These are phyloP conservation scores for Ophiothrix spiculata DNA, from an alignment of 35 echinoderm and acorn worm genomes.

Conservation along the genomic window DNA sequence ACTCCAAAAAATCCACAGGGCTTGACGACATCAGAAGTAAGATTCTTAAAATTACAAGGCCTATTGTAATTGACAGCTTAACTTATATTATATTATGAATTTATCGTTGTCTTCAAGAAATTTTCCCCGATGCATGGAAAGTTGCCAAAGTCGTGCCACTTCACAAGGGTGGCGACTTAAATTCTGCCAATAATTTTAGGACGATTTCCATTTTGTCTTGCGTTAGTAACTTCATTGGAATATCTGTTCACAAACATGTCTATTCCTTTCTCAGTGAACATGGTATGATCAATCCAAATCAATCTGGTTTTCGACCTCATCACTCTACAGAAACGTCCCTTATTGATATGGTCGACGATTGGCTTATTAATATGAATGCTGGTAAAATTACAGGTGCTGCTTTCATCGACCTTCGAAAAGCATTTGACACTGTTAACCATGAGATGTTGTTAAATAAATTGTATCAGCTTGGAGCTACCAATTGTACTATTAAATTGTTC, in stretches of 20 bases:
- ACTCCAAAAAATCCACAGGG: neutral
- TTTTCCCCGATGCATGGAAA: neutral
- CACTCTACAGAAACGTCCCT: conserved; percentile 18
- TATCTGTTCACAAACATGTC: neutral
- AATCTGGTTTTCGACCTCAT: conserved; percentile 11
- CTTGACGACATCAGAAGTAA: neutral
- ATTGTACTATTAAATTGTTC: conserved; percentile 7
- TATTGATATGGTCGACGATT: neutral
- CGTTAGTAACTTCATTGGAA: too few relatives aligned
- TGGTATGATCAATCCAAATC: neutral
- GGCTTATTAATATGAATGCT: neutral
- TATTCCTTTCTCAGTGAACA: neutral
- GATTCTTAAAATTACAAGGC: neutral
- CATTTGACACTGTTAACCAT: neutral
- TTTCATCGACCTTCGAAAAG: neutral
- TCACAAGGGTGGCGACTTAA: too few relatives aligned
- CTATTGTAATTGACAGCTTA: neutral
- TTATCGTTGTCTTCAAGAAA: too few relatives aligned
- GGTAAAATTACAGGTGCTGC: neutral
- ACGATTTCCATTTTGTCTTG: too few relatives aligned
- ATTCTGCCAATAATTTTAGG: too few relatives aligned
- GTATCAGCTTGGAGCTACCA: neutral
- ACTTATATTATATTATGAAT: neutral
- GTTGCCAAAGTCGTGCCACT: neutral
- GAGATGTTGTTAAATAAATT: conserved; percentile 7